Evolutionary conservation across 2,797 vertebrate species (phyloP).

Genomic region (Lepus oiostolus): DNA sequence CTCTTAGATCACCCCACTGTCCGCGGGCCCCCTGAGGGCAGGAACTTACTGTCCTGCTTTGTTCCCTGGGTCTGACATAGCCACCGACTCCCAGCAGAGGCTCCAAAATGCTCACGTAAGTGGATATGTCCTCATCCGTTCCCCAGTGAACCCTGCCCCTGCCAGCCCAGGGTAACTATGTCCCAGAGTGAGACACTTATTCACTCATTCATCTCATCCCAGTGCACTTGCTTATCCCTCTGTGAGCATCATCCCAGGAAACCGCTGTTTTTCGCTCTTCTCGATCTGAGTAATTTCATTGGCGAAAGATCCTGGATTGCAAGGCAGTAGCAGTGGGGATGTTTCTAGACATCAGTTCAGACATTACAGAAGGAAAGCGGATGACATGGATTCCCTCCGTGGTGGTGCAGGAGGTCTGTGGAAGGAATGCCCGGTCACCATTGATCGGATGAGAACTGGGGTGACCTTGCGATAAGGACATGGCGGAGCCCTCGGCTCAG

Average conservation of each 20-base stretch:
- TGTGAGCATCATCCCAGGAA: neutral
- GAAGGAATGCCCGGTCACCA: neutral
- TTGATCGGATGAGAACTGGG: slow-evolving; percentile 86
- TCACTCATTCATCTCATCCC: neutral
- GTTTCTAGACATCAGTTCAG: slow-evolving; percentile 6
- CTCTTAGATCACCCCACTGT: neutral
- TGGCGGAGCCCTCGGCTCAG: neutral
- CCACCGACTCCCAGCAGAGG: neutral
- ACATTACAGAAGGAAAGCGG: neutral
- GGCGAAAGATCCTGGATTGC: neutral
- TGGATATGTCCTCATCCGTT: neutral
- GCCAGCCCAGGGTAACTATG: neutral
- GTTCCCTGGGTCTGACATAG: neutral
- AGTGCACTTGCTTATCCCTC: neutral
- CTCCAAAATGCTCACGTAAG: neutral
- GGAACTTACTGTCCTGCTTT: slow-evolving; percentile 39
- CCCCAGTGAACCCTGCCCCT: neutral
- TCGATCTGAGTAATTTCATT: neutral
- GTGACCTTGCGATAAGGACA: slow-evolving; percentile 32
- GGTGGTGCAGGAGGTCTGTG: neutral
- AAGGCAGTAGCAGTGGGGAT: neutral
- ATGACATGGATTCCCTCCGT: neutral
- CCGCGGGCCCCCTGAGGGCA: slow-evolving; percentile 63
- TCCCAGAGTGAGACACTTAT: neutral
- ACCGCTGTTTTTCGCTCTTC: neutral